These are phyloP conservation scores for Psittacula echo DNA, from an alignment of 2,797 vertebrate species.

Conservation along the genomic window DNA sequence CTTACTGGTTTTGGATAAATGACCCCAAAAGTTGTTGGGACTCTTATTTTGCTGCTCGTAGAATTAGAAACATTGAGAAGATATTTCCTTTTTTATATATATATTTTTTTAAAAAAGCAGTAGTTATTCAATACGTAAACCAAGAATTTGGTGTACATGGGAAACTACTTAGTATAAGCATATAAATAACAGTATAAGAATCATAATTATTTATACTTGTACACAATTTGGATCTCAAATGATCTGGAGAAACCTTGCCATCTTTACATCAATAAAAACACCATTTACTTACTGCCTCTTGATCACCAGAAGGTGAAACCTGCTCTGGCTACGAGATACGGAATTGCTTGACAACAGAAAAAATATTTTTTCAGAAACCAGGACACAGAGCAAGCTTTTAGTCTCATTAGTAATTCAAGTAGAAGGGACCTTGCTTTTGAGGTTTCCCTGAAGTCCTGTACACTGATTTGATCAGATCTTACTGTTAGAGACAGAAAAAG, in stretches of 20 bases:
- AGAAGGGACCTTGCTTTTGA: conserved; percentile 20
- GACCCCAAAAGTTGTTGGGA: neutral
- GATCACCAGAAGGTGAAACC: neutral
- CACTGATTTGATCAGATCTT: neutral
- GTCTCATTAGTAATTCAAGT: conserved; percentile 24
- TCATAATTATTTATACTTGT: neutral
- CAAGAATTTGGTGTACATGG: neutral
- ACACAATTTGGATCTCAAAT: neutral
- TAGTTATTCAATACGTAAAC: neutral
- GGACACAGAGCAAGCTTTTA: conserved; percentile 14
- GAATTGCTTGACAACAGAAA: neutral
- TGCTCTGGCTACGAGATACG: neutral
- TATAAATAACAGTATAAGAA: neutral
- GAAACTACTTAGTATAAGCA: neutral
- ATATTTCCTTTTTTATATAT: neutral
- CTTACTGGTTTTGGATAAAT: neutral
- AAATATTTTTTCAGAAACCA: conserved; percentile 21
- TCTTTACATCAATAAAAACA: neutral
- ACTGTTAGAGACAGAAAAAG: neutral
- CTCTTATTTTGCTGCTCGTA: neutral
- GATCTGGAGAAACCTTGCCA: neutral
- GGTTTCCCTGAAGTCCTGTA: conserved; percentile 29
- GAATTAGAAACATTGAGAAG: neutral
- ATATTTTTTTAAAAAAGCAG: neutral
- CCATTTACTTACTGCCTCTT: neutral